These are phyloP conservation scores for Parapsyche elsis DNA, from an alignment of 1,140 invertebrate species.

Conservation along the genomic window DNA sequence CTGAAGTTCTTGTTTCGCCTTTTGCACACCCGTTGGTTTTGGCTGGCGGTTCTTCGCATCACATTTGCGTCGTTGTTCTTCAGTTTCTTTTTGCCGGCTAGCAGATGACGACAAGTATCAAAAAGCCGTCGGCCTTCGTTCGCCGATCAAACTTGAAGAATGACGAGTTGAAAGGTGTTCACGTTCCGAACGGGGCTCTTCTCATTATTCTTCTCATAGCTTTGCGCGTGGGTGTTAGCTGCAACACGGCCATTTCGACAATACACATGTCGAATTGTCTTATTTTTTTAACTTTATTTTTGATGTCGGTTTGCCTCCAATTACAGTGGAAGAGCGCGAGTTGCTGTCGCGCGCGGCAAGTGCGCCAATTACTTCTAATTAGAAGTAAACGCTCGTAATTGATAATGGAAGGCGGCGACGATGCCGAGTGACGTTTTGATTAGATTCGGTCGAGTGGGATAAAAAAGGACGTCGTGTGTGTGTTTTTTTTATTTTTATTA, in stretches of 20 bases:
- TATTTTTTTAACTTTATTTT: neutral
- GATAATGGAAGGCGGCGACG: neutral
- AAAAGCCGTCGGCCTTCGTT: conserved; percentile 14
- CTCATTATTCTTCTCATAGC: neutral
- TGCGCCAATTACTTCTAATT: conserved; percentile 4
- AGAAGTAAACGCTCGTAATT: neutral
- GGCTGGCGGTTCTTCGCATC: too few species aligned
- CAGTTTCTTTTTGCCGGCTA: neutral
- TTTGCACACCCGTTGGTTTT: too few species aligned
- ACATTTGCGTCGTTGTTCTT: neutral
- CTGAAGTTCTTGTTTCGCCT: neutral
- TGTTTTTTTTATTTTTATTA: neutral
- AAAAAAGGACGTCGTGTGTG: too few species aligned
- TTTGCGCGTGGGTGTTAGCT: neutral
- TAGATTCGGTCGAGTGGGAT: neutral
- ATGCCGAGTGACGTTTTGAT: neutral
- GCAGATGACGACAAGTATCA: conserved; percentile 7
- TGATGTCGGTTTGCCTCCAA: neutral
- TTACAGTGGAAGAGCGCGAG: neutral
- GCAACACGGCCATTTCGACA: neutral
- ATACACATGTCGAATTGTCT: neutral
- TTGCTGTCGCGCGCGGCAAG: neutral
- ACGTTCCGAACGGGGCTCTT: neutral
- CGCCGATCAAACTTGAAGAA: neutral
- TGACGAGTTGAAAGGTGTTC: conserved; percentile 2